Conservation (phyloP, 2,113 vertebrate genomes). For the Ctenodactylus gundi region DNA sequence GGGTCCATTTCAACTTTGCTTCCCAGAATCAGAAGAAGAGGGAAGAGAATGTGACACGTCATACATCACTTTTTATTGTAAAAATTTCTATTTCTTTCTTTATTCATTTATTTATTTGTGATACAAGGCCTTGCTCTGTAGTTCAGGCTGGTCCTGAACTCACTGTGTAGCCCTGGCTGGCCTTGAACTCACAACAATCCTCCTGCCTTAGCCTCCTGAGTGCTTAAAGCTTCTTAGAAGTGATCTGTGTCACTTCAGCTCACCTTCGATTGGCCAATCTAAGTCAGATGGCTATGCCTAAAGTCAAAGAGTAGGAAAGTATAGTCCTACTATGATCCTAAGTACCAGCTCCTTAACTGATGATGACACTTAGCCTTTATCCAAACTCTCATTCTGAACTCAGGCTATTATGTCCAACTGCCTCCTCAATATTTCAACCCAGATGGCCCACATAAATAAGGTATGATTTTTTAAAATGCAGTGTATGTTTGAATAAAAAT, state of each 20-base stretch:
- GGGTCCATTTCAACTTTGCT: not conserved
- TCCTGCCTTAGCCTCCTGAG: no score
- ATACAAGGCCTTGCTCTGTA: no score
- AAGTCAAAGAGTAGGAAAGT: not conserved
- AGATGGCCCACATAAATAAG: not conserved
- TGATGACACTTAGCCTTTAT: conserved; percentile 19
- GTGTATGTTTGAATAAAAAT: no score
- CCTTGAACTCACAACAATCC: no score
- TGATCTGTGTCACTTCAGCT: conserved; percentile 17
- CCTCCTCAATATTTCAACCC: conserved; percentile 27
- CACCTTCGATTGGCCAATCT: conserved; percentile 1
- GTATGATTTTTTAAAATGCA: no score
- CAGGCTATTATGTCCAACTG: not conserved
- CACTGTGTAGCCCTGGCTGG: no score
- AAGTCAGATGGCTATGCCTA: not conserved
- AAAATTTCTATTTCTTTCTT: no score
- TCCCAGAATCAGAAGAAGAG: conserved; percentile 28
- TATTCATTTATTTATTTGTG: no score
- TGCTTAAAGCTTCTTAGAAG: conserved; percentile 14
- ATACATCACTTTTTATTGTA: not conserved
- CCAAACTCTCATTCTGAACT: not conserved
- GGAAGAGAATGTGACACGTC: conserved; percentile 2
- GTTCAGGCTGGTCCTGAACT: no score
- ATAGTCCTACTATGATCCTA: not conserved
- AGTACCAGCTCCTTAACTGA: not conserved